Percentiles rank a stretch among this genome's conserved stretches.
Conservation (phyloP, 2,113 vertebrate species). For the Pelecanoides urinatrix region DNA sequence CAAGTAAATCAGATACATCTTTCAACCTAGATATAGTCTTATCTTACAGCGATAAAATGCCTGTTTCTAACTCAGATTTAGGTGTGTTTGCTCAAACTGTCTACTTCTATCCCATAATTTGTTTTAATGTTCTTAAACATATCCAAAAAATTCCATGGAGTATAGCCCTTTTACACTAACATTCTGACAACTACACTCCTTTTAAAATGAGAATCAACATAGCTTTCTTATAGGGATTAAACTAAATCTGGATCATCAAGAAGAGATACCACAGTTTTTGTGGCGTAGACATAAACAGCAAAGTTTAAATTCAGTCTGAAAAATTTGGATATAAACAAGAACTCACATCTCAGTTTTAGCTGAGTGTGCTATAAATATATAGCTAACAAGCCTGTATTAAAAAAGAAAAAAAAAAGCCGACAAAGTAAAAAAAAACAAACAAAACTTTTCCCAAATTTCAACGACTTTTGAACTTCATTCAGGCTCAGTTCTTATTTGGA, state of each 20-base stretch:
- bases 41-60: not conserved
- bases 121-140: not conserved
- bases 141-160: not conserved
- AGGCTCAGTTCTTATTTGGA: not conserved
- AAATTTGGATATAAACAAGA: not conserved
- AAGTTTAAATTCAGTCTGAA: not conserved
- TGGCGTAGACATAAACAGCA: not conserved
- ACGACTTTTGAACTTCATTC: not conserved
- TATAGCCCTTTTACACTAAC: not conserved
- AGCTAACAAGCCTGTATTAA: not conserved
- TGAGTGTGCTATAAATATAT: not conserved
- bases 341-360: not conserved
- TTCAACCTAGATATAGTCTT: not conserved
- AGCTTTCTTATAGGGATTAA: not conserved
- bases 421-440: not conserved
- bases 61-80: not conserved
- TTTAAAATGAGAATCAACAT: not conserved
- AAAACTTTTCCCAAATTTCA: not conserved
- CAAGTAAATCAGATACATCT: not conserved
- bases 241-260: not conserved
- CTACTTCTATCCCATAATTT: not conserved
- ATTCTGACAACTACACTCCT: not conserved
- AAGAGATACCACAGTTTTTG: not conserved
- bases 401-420: not conserved
- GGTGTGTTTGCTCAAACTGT: not conserved